Evolutionary conservation across 2,113 vertebrate genomes (phyloP).

Genomic region (Psephotus haematonotus): DNA sequence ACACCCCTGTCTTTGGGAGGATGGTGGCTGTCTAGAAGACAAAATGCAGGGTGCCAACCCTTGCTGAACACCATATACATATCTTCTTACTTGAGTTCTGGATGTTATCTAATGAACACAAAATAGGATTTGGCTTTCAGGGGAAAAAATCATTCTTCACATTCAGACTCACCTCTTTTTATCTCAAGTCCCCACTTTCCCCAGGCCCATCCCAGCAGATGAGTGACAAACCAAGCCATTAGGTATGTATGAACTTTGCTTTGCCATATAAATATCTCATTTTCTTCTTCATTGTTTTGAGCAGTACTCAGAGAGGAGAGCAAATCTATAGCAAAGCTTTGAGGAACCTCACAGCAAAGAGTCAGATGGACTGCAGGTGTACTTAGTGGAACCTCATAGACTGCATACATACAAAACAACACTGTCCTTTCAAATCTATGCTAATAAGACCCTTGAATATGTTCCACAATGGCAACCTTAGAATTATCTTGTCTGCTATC

Average conservation of each 20-base stretch:
- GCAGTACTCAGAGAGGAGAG: not conserved
- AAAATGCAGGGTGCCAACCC: not conserved
- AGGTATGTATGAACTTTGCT: not conserved
- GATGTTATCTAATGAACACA: not conserved
- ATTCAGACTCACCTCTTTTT: not conserved
- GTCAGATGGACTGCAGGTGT: not conserved
- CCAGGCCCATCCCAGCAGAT: not conserved
- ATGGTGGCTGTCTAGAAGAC: not conserved
- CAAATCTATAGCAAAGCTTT: not conserved
- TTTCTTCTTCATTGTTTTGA: not conserved
- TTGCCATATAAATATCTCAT: not conserved
- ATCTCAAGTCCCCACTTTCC: not conserved
- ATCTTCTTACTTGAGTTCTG: not conserved
- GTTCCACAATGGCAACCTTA: constrained; percentile 18
- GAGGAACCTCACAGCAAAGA: not conserved
- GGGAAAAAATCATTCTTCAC: not conserved
- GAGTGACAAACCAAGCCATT: not conserved
- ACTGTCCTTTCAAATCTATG: constrained; percentile 12
- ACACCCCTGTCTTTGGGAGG: not conserved
- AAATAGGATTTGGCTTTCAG: not conserved
- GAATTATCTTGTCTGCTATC: constrained; percentile 60
- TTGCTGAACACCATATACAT: not conserved
- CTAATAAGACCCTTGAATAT: constrained; percentile 33
- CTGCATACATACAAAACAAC: not conserved
- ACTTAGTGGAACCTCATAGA: not conserved